Evolutionary conservation across 2,888 invertebrate species (phyloP), one percentile per base, ranked within the genome.

Genomic region (Adelphocoris suturalis): DNA sequence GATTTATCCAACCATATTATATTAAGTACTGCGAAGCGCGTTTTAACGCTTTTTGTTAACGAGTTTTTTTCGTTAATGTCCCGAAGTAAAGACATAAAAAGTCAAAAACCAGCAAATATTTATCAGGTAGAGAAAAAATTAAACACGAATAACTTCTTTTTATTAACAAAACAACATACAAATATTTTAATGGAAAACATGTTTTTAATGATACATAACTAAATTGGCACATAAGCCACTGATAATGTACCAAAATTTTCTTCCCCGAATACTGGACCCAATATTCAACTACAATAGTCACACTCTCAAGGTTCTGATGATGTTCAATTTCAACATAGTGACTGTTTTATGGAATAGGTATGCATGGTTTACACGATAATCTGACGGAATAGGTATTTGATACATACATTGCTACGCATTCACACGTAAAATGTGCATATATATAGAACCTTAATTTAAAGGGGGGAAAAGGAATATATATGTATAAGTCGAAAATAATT

Each of bases 161-260:
- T 88, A 78, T 88, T 88, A 80, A 80, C 80, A 88, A 88, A 88
- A 80, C 78, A 88, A 78, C 78, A 80, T 88, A 88, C 80, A 80
- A 80, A 88, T 55, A 37, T 80, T 37, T 80, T 55, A 27, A 80
- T 78, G 88, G 88, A 88, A 88, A 88, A 86, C 86, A 86, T 86
- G 75, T 86, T 57, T 57, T 37, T 37, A 23, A 75, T 86, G 23
- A 75, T 86, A 68, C 68, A 12, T 68, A 75, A 68, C 86, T 86
- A 75, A 57, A 86, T 86, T 86, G 86, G 86, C 86, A 86, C 86
- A 47, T 28, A 3, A 86, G 86, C 86, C 86, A 75, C 27, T 23
- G 86, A 75, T 23, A 47, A 86, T 19, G 68, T 23, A 52, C 52
- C 27, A 52, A 82, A 82, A 52, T 19, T 52, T 47, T 14, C 3